A percentile compares a stretch with the other conserved stretches of the same genome.
These are phyloP conservation scores for Lasioglossum baleicum DNA, from an alignment of 1,140 invertebrate species.

Conservation along the genomic window DNA sequence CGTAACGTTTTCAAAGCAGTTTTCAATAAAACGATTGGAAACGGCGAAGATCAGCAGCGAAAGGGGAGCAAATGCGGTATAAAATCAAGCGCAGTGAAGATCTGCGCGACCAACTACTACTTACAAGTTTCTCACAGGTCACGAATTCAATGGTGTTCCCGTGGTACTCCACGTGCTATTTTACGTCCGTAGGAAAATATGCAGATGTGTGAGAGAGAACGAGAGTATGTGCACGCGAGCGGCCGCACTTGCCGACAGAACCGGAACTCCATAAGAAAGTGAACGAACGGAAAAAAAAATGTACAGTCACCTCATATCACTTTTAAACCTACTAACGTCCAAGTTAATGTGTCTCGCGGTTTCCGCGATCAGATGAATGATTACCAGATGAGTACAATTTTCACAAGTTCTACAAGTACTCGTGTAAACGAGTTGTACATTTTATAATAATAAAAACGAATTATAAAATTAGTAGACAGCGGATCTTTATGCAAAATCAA, in stretches of 20 bases:
- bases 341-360: not conserved
- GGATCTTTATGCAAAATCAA: no score
- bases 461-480: no score
- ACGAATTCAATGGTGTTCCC: slow-evolving; percentile 29
- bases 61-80: slow-evolving; percentile 27
- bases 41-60: not conserved
- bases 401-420: no score
- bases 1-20: not conserved
- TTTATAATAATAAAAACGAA: no score
- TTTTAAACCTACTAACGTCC: slow-evolving; percentile 38
- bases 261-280: slow-evolving; percentile 72
- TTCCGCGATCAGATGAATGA: not conserved
- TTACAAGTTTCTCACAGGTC: slow-evolving; percentile 31
- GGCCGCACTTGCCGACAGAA: slow-evolving; percentile 64
- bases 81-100: slow-evolving; percentile 37
- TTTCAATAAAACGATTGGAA: slow-evolving; percentile 7
- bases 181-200: slow-evolving; percentile 34
- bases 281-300: slow-evolving; percentile 59
- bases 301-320: slow-evolving; percentile 49
- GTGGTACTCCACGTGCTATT: slow-evolving; percentile 55
- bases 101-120: slow-evolving; percentile 20
- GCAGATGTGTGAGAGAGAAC: slow-evolving; percentile 57
- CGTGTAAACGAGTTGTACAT: no score
- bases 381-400: not conserved
- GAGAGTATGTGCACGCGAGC: slow-evolving; percentile 53